A percentile compares a stretch with the other conserved stretches of the same genome.
These are phyloP conservation scores for Ciconia boyciana DNA, from an alignment of 2,113 vertebrate species.

Conservation along the genomic window DNA sequence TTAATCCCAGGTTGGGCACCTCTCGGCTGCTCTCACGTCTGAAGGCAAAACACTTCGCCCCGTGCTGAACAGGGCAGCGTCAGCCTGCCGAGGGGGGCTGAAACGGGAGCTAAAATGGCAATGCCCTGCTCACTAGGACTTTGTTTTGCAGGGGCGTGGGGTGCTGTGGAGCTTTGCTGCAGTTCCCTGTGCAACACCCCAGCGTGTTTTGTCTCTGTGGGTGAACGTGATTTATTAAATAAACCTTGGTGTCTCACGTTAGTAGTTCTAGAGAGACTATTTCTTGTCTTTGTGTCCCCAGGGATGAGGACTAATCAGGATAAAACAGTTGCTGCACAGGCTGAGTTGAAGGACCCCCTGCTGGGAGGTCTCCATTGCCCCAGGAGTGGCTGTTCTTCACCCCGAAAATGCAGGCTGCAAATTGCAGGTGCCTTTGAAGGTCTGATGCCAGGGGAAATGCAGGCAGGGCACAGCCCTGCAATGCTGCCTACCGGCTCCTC, in stretches of 20 bases:
- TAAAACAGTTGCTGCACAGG: neutral
- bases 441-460: neutral
- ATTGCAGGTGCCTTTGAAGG: neutral
- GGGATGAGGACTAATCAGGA: neutral
- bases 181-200: neutral
- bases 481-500: neutral
- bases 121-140: neutral
- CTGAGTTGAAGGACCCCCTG: neutral
- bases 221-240: neutral
- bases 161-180: neutral
- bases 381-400: neutral
- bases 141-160: neutral
- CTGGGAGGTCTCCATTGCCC: neutral
- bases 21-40: neutral
- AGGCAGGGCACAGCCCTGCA: neutral
- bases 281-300: neutral
- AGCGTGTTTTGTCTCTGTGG: neutral
- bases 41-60: neutral
- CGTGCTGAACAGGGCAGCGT: fast-evolving
- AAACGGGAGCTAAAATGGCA: neutral
- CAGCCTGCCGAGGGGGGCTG: neutral
- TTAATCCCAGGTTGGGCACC: neutral
- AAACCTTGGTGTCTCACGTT: neutral
- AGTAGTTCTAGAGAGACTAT: neutral
- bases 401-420: neutral